Evolutionary conservation across 2,888 invertebrate genomes (phyloP).

Genomic region (Eulithis prunata): DNA sequence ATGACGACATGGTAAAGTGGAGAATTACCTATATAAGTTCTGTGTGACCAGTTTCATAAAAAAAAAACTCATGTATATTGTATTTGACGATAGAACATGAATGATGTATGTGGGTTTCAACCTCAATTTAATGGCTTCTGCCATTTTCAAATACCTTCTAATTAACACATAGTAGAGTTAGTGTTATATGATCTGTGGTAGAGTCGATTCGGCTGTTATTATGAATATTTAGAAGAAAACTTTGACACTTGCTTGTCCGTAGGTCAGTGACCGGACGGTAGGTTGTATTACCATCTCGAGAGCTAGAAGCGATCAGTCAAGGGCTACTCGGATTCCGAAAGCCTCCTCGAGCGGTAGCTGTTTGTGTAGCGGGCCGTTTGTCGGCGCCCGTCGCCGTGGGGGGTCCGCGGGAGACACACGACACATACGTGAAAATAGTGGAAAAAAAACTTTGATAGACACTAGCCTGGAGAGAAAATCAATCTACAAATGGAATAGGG

Average conservation of each 20-base stretch:
- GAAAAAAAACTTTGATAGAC: constrained; percentile 3
- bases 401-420: constrained; percentile 3
- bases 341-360: constrained; percentile 50
- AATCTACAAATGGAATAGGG: too few relatives aligned
- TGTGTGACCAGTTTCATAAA: too few relatives aligned
- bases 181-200: too few relatives aligned
- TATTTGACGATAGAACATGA: too few relatives aligned
- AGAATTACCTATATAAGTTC: too few relatives aligned
- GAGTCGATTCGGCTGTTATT: neutral
- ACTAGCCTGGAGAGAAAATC: neutral
- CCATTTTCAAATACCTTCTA: too few relatives aligned
- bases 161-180: too few relatives aligned
- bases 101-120: too few relatives aligned
- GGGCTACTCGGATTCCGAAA: constrained; percentile 19
- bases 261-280: constrained; percentile 9
- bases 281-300: constrained; percentile 11
- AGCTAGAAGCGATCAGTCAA: constrained; percentile 16
- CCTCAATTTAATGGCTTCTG: too few relatives aligned
- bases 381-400: constrained; percentile 69
- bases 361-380: constrained; percentile 63
- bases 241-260: neutral
- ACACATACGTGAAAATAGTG: constrained; percentile 6
- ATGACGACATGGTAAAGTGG: too few relatives aligned
- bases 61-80: too few relatives aligned
- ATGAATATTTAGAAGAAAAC: too few relatives aligned